Base-by-base conservation (phyloP, 2,888 invertebrate genomes). In the Drosophila kambysellisi region DNA sequence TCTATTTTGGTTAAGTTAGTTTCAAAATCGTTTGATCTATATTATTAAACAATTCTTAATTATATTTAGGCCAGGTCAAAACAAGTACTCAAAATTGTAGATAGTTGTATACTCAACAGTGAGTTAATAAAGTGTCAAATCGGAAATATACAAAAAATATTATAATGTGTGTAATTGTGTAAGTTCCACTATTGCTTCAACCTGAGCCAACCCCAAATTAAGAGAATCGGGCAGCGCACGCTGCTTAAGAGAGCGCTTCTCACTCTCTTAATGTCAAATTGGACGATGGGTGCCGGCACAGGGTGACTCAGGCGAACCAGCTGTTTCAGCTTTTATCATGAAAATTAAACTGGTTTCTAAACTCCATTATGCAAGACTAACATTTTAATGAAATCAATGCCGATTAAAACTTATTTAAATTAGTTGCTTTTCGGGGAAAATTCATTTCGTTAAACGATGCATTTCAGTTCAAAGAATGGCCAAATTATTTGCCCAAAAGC, bases 221-320 rank as follows among this genome's bases (percentile, higher is more conserved):
- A 75, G 75, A 75, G 76, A 75, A 63, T 54, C 25, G 33, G 15
- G 11, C 41, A 58, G 50, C 33, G 35, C 25, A 15, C 32, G 17
- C 39, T 8, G 9, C 12, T 3, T 35, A 75, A 81, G 82, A 81
- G 81, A 75, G 62, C 30, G 41, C 8, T 6, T 4, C 6, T n/a
- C 8, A 8, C 58, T 50, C 80, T 80, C 80, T 80, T 81, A 30
- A 2, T 32, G 11, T n/a, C 58, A 12, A 0, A n/a, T 60, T 43
- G 54, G 25, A 30, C 37, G 32, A 51, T 37, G 29, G 30, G 29
- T 43, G 33, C 17, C 25, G 61, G 35, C 74, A 78, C 79, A 78
- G 79, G 78, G 79, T 68, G 78, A 64, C 41, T 74, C 70, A 11
- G 12, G 54, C 29, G 5, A 20, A 11, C 39, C 20, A 29, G 46